Conservation (phyloP, 2,113 vertebrate species). For the Willisornis vidua region DNA sequence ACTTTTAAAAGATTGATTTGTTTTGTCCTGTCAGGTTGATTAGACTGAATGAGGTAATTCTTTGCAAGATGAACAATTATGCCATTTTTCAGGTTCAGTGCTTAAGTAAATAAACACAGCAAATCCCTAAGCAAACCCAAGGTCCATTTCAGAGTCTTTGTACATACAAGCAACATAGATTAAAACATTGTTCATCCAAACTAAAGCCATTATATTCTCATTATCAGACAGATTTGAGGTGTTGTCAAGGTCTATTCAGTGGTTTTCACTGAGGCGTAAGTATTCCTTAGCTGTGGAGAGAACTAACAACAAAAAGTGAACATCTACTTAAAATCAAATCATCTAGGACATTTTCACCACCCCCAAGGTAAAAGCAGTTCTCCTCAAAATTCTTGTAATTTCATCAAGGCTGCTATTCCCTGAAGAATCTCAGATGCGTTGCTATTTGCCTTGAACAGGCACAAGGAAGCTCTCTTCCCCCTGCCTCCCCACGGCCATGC, state of each 20-base stretch:
- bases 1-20: constrained; percentile 46
- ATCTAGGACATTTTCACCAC: constrained; percentile 17
- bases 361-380: constrained; percentile 24
- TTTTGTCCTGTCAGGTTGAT: constrained; percentile 63
- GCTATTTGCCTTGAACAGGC: background rate
- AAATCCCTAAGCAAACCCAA: constrained; percentile 33
- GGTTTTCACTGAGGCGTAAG: background rate
- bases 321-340: constrained; percentile 54
- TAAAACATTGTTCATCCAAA: constrained; percentile 25
- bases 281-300: background rate
- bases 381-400: constrained; percentile 14
- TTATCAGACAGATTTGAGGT: constrained; percentile 6
- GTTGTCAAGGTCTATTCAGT: background rate
- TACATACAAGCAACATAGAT: background rate
- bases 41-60: constrained; percentile 68
- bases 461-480: background rate
- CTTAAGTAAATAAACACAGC: constrained; percentile 37
- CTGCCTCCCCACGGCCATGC: rapidly evolving
- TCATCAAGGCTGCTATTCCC: constrained; percentile 22
- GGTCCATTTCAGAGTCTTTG: constrained; percentile 43
- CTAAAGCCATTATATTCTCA: constrained; percentile 30
- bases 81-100: constrained; percentile 61
- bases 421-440: background rate
- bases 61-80: constrained; percentile 51
- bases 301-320: constrained; percentile 16